Percentiles rank a stretch among this genome's conserved stretches.
Conservation (phyloP, 1,140 invertebrate species). For the Zaprionus africanus region DNA sequence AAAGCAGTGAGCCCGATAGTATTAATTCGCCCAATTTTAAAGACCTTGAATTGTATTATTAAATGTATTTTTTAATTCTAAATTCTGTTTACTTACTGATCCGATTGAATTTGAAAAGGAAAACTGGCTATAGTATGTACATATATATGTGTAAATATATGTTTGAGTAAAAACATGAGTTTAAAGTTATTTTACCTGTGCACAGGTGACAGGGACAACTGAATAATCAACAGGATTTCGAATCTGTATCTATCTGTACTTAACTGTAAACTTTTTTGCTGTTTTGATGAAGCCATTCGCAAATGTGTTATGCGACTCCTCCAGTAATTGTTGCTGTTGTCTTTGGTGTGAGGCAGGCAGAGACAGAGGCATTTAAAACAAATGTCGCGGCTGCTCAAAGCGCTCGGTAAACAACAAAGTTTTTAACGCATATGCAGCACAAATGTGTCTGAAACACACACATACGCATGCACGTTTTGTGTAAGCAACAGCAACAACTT, state of each 20-base stretch:
- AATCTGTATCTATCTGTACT: constrained; percentile 15
- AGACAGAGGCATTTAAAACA: constrained; percentile 24
- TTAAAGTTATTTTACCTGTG: neutral
- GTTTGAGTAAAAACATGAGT: no score
- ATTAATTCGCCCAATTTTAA: no score
- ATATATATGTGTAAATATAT: no score
- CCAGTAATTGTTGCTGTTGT: constrained; percentile 23
- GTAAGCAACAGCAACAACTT: constrained; percentile 36
- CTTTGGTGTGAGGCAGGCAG: neutral
- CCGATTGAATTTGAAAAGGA: no score
- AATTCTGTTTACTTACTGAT: no score
- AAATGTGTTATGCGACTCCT: constrained; percentile 39
- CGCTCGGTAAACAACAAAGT: constrained; percentile 67
- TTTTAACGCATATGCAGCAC: constrained; percentile 60
- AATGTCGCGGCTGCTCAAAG: constrained; percentile 60
- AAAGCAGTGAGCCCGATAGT: no score
- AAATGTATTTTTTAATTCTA: no score
- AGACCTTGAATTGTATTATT: no score
- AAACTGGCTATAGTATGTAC: no score
- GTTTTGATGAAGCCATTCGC: constrained; percentile 48
- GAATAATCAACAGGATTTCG: neutral
- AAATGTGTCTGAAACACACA: constrained; percentile 58
- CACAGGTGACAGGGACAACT: constrained; percentile 14
- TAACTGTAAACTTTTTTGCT: constrained; percentile 41
- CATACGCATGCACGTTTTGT: neutral